A percentile compares a stretch with the other conserved stretches of the same genome.
Evolutionary conservation across 2,797 vertebrate genomes (phyloP).

Genomic region (Fratercula arctica): DNA sequence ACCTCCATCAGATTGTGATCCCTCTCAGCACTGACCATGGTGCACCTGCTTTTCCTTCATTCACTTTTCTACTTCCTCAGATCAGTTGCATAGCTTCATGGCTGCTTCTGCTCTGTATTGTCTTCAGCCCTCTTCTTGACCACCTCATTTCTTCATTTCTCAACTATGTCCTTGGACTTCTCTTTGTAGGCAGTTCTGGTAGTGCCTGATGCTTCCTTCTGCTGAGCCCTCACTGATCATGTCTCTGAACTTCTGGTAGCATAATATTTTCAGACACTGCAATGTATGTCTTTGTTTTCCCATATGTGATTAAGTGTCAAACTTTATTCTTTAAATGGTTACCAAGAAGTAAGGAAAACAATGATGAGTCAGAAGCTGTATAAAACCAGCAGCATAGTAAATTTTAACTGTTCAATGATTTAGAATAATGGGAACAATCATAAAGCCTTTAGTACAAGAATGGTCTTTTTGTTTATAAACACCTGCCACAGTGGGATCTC

Average conservation of each 20-base stretch:
- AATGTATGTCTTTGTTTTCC: not conserved
- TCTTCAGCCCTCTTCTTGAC: not conserved
- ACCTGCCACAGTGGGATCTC: not conserved
- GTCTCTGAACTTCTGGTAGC: not conserved
- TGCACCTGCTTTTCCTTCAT: not conserved
- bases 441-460: not conserved
- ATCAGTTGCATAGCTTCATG: not conserved
- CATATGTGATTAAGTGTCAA: not conserved
- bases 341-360: not conserved
- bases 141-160: not conserved
- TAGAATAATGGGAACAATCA: not conserved
- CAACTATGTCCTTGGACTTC: not conserved
- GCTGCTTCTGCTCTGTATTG: not conserved
- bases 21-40: not conserved
- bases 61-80: not conserved
- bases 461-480: conserved; percentile 2
- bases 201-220: not conserved
- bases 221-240: not conserved
- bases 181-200: not conserved
- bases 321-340: not conserved
- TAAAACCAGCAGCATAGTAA: not conserved
- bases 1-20: not conserved
- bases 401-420: not conserved
- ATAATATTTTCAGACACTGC: not conserved
- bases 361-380: not conserved